Evolutionary conservation across 2,797 vertebrate genomes (phyloP).

Genomic region (Cottoperca gobio): DNA sequence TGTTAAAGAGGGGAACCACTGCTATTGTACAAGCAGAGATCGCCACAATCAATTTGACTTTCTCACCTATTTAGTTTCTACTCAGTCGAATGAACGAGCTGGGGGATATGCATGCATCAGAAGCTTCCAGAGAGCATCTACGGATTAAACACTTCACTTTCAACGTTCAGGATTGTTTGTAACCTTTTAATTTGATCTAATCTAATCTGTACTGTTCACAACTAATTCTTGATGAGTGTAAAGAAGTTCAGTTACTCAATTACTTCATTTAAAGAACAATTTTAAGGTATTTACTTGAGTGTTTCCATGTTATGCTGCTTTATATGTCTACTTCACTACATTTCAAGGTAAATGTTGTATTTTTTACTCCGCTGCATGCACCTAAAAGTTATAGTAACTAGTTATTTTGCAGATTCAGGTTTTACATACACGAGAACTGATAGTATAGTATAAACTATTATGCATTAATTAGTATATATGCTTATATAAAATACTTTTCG

Average conservation of each 20-base stretch:
- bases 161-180: background rate
- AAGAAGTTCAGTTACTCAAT: background rate
- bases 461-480: background rate
- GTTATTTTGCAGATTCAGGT: background rate
- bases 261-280: background rate
- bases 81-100: background rate
- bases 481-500: background rate
- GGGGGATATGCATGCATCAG: background rate
- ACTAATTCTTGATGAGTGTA: background rate
- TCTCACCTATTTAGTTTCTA: constrained; percentile 2
- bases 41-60: constrained; percentile 5
- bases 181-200: background rate
- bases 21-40: constrained; percentile 21
- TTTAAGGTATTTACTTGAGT: background rate
- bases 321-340: background rate
- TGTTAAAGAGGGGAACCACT: constrained; percentile 53
- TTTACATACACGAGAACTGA: background rate
- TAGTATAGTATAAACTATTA: background rate
- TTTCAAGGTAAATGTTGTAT: background rate
- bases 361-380: background rate
- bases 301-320: background rate
- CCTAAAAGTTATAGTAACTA: background rate
- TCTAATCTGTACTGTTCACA: background rate
- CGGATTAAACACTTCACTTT: background rate
- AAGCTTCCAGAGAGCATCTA: background rate